Conservation (phyloP, 2,797 vertebrate genomes). For the Muscicapa comitata region DNA sequence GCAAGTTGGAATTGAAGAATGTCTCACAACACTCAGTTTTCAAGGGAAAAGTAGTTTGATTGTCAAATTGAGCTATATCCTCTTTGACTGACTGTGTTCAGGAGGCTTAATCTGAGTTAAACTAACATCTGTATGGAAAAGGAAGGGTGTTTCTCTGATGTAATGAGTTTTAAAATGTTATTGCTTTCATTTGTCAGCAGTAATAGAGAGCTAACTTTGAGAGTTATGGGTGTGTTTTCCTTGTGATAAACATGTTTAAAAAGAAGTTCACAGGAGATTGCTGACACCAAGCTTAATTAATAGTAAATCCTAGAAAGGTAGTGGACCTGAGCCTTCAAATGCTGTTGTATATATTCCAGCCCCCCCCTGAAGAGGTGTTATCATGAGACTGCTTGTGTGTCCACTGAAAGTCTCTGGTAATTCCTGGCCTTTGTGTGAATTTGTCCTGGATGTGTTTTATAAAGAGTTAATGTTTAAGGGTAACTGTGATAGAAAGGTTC, state of each 20-base stretch:
- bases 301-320: background rate
- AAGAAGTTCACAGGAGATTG: background rate
- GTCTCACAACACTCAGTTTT: background rate
- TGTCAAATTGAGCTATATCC: background rate
- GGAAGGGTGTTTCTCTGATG: background rate
- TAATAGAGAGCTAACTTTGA: background rate
- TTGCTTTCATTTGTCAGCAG: background rate
- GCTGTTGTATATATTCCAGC: background rate
- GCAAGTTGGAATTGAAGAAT: background rate
- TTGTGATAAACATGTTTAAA: background rate
- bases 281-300: background rate
- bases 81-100: background rate
- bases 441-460: background rate
- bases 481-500: background rate
- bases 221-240: background rate
- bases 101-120: background rate
- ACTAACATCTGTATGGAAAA: background rate
- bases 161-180: background rate
- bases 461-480: background rate
- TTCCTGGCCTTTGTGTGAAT: fast-evolving
- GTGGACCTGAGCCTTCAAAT: background rate
- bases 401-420: background rate
- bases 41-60: background rate
- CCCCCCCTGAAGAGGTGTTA: background rate
- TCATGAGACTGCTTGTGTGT: background rate